Conservation (phyloP, 1,140 invertebrate species). For the Ceratina australensis region DNA sequence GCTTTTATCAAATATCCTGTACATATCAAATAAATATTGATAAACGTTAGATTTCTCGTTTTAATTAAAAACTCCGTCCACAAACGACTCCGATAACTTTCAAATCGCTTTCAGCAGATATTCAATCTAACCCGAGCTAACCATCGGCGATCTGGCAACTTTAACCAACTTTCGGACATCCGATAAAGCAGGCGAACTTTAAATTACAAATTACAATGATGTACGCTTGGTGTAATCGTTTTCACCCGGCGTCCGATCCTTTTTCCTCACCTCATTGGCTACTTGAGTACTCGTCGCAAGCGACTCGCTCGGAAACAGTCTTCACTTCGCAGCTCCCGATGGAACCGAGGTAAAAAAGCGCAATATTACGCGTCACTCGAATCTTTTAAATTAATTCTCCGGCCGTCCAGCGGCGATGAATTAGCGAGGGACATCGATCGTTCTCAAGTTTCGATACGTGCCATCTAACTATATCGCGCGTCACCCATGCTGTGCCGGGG, state of each 20-base stretch:
- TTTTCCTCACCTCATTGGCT: neutral
- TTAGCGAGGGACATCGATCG: constrained; percentile 5
- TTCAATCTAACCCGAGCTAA: neutral
- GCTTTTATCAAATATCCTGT: too few relatives aligned
- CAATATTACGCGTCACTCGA: neutral
- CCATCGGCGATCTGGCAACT: neutral
- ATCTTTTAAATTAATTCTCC: constrained; percentile 25
- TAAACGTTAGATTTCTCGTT: too few relatives aligned
- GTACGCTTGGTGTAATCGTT: neutral
- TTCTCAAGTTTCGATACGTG: constrained; percentile 38
- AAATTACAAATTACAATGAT: neutral
- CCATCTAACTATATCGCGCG: neutral
- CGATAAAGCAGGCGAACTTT: neutral
- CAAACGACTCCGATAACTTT: neutral
- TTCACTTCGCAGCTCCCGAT: neutral
- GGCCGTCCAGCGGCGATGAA: constrained; percentile 2
- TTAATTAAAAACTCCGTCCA: too few relatives aligned
- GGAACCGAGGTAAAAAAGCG: neutral
- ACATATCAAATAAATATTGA: too few relatives aligned
- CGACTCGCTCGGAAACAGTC: neutral
- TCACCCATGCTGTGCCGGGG: constrained; percentile 12
- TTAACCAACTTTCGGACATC: neutral
- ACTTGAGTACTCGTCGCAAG: too few relatives aligned
- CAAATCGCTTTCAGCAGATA: neutral
- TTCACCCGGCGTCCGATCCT: neutral